Conservation (phyloP, 2,797 vertebrate genomes). For the Tragelaphus eurycerus region DNA sequence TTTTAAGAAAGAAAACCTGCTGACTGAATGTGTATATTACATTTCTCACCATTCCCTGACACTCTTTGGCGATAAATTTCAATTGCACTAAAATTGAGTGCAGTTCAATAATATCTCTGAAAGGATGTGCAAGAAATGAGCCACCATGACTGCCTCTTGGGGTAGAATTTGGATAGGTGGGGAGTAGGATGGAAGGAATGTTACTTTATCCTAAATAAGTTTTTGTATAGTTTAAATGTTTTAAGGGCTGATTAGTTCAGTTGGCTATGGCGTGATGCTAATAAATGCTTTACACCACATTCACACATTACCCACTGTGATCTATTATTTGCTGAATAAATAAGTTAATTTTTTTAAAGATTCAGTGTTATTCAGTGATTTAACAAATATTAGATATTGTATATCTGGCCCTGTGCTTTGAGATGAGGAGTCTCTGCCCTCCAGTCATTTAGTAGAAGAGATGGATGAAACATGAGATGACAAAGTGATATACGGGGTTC, state of each 20-base stretch:
- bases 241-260: background rate
- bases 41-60: background rate
- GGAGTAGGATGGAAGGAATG: background rate
- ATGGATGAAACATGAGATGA: background rate
- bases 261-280: background rate
- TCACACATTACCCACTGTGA: background rate
- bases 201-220: background rate
- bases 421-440: background rate
- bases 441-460: background rate
- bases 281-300: background rate
- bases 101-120: background rate
- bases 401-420: background rate
- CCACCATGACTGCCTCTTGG: background rate
- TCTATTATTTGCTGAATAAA: background rate
- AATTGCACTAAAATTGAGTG: slow-evolving; percentile 1
- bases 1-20: background rate
- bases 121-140: background rate
- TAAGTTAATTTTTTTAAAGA: background rate
- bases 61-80: background rate
- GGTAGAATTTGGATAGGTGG: background rate
- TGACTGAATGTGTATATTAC: background rate
- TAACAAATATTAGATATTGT: background rate
- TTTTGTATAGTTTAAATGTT: background rate
- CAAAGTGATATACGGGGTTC: background rate
- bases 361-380: background rate